Conservation (phyloP, 2,888 invertebrate species). For the Pheosia tremula region DNA sequence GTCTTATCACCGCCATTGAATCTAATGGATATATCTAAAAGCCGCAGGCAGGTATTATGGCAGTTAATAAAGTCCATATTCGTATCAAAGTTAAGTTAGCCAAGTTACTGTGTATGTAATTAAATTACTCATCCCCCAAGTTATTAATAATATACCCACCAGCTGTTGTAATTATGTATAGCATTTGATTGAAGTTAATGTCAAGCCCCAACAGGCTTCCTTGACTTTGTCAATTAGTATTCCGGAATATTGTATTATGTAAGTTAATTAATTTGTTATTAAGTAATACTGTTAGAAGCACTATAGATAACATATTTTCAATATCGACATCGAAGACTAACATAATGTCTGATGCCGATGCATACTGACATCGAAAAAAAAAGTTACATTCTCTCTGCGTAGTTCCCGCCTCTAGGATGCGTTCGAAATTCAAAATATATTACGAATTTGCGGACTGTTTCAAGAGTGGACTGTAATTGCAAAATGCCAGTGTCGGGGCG, state of each 20-base stretch:
- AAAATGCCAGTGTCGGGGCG: neutral
- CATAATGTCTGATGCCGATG: too few species aligned
- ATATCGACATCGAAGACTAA: too few species aligned
- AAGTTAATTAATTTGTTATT: neutral
- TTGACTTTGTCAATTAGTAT: neutral
- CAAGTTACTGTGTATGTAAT: neutral
- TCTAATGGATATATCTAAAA: too few species aligned
- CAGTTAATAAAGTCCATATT: neutral
- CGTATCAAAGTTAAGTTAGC: neutral
- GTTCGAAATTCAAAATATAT: neutral
- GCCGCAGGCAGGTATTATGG: neutral
- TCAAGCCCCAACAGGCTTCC: neutral
- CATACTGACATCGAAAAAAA: neutral
- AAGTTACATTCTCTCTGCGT: neutral
- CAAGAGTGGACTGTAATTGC: neutral
- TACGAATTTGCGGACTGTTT: neutral
- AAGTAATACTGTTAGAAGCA: neutral
- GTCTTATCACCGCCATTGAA: neutral
- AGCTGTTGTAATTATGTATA: neutral
- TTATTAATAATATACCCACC: neutral
- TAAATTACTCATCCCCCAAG: neutral
- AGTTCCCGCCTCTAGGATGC: neutral
- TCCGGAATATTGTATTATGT: conserved; percentile 2
- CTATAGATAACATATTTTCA: too few species aligned
- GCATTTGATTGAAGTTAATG: neutral